Base-by-base conservation (phyloP, 2,888 invertebrate genomes). In the Hypena proboscidalis region DNA sequence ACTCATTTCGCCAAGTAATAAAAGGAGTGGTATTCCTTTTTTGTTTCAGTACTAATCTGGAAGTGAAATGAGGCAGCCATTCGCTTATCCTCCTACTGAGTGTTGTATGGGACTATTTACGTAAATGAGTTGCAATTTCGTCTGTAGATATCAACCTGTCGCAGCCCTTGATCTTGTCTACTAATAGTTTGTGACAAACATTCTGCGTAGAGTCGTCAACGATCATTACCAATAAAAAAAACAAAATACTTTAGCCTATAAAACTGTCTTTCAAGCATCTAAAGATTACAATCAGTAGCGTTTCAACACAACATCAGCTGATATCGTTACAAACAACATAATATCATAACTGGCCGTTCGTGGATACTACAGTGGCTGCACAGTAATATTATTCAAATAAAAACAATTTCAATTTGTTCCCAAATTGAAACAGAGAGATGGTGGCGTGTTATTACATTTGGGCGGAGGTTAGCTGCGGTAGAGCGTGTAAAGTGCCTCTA, bases 361-460 rank as follows among this genome's bases (percentile, higher is more conserved):
- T 60, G 59, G 58, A 60, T 65, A 60, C 59, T 51, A 62, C 56
- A 61, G 58, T 56, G 58, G 70, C 66, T 64, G 65, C 62, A 65
- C 62, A 71, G 78, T 77, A 83, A 86, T 88, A 85, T 87, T 91
- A 91, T 91, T 91, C 90, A 91, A 91, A 91, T 90, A 91, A 90
- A 89, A 87, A 89, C 91, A 85, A 90, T 91, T 91, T 90, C 91
- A 91, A 91, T 91, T 91, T 91, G 91, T 85, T 83, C 77, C 83
- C 82, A 91, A 91, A 91, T 91, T 91, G 91, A 91, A 91, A 90
- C 87, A 87, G 90, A 87, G 88, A 85, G 80, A 87, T 80, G 85
- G 80, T 84, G 83, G 80, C 83, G 75, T 80, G 86, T 86, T 90
- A 90, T 91, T 90, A 86, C 88, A 77, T 85, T 83, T 83, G 88